These are phyloP conservation scores for Propithecus perrieri DNA, from an alignment of 2,797 vertebrate species.

Conservation along the genomic window DNA sequence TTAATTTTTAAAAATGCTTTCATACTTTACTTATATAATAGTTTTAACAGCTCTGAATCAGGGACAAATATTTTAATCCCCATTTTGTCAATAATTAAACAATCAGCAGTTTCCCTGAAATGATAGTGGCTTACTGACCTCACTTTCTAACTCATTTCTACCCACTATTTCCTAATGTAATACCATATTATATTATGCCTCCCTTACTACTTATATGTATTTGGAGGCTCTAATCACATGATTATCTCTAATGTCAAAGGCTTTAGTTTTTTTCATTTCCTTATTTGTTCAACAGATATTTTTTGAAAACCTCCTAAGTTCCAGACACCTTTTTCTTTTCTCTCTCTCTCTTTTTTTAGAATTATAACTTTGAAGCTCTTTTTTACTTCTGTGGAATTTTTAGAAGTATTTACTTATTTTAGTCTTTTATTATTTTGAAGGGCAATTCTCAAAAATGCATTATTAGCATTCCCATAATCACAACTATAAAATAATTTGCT, in stretches of 20 bases:
- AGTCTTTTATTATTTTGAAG: neutral
- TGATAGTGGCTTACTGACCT: neutral
- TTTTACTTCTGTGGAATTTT: neutral
- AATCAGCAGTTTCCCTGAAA: constrained; percentile 1
- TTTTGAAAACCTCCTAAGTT: neutral
- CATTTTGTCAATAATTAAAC: constrained; percentile 1
- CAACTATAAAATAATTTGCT: neutral
- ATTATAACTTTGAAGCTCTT: neutral
- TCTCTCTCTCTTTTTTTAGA: neutral
- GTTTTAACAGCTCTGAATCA: constrained; percentile 1
- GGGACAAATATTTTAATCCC: constrained; percentile 37
- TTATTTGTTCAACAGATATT: neutral
- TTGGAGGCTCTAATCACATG: neutral
- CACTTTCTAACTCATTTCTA: neutral
- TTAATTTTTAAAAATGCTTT: neutral
- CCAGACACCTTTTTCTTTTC: neutral
- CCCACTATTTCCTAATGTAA: neutral
- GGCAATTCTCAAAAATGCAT: constrained; percentile 35
- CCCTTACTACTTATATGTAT: neutral
- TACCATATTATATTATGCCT: neutral
- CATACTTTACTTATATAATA: neutral
- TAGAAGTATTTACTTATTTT: neutral
- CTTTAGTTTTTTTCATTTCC: neutral
- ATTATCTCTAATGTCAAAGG: neutral
- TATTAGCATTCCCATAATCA: constrained; percentile 21